phyloP scores from a whole-genome alignment of 2,797 vertebrate species.

The Argentina silus region DNA sequence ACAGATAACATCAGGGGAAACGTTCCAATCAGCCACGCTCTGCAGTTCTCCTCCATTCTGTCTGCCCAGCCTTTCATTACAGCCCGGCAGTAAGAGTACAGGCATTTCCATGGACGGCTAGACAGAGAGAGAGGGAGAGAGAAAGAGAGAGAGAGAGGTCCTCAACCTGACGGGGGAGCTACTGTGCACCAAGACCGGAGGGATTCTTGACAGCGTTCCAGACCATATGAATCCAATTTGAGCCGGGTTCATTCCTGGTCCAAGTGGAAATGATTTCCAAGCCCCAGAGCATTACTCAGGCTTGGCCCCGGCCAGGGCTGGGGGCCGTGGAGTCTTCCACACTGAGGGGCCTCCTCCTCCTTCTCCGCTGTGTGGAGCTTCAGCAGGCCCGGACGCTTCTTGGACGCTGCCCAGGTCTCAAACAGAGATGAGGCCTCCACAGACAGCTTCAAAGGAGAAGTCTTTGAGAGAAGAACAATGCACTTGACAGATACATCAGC shows the following conservation, averaged over 20 bases:
- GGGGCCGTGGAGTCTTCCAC: conserved; percentile 38
- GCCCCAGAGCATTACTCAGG: conserved; percentile 66
- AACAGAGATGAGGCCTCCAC: conserved; percentile 46
- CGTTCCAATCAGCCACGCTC: conserved; percentile 42
- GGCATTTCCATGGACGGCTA: neutral
- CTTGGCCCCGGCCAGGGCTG: conserved; percentile 54
- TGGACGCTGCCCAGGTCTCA: conserved; percentile 59
- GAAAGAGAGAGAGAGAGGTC: conserved; percentile 1
- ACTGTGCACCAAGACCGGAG: conserved; percentile 43
- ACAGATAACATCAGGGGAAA: conserved; percentile 54
- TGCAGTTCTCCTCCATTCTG: conserved; percentile 34
- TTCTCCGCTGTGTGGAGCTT: conserved; percentile 26
- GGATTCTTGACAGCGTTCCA: conserved; percentile 50
- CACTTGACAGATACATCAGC: conserved; percentile 64
- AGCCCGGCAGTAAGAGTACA: conserved; percentile 18
- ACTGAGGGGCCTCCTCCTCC: conserved; percentile 36
- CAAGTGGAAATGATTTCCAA: conserved; percentile 71
- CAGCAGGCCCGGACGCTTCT: conserved; percentile 34
- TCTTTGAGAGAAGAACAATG: conserved; percentile 48
- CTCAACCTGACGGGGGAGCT: conserved; percentile 49
- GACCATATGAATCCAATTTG: conserved; percentile 64
- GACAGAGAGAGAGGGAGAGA: conserved; percentile 39
- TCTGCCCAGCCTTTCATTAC: conserved; percentile 37
- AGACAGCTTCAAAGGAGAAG: conserved; percentile 56
- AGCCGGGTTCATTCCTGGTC: conserved; percentile 59